Conservation (phyloP, 2,113 vertebrate genomes). For the Catharus minimus region DNA sequence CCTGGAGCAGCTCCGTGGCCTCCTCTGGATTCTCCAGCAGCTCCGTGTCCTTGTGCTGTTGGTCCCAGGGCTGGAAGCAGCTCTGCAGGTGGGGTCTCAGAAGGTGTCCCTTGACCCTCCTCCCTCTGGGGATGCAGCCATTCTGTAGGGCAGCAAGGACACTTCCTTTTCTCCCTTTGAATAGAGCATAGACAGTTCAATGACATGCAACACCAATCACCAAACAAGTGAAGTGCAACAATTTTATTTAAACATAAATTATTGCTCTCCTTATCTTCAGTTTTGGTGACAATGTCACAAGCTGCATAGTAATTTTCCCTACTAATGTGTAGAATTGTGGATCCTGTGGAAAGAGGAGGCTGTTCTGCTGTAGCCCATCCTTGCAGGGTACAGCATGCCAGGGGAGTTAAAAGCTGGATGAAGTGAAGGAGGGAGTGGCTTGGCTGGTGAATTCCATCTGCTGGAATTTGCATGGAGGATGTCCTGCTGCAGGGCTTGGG, state of each 20-base stretch:
- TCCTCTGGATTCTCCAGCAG: not conserved
- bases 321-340: rapidly evolving
- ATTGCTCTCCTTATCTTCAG: not conserved
- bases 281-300: not conserved
- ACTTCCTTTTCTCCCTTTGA: not conserved
- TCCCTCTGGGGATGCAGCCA: not conserved
- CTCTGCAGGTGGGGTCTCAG: not conserved
- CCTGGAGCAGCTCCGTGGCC: rapidly evolving
- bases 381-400: not conserved
- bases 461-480: not conserved
- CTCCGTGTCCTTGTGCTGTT: rapidly evolving
- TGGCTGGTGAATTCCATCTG: not conserved
- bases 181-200: not conserved
- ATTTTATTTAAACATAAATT: not conserved
- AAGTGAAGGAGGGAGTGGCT: not conserved
- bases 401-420: not conserved
- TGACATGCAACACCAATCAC: not conserved
- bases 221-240: not conserved
- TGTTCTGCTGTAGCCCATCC: not conserved
- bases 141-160: not conserved
- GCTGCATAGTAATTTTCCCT: not conserved
- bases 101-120: not conserved
- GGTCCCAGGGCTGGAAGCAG: not conserved
- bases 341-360: not conserved
- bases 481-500: not conserved